Base-by-base conservation (phyloP, 2,888 invertebrate species). In the Megalurothrips usitatus region DNA sequence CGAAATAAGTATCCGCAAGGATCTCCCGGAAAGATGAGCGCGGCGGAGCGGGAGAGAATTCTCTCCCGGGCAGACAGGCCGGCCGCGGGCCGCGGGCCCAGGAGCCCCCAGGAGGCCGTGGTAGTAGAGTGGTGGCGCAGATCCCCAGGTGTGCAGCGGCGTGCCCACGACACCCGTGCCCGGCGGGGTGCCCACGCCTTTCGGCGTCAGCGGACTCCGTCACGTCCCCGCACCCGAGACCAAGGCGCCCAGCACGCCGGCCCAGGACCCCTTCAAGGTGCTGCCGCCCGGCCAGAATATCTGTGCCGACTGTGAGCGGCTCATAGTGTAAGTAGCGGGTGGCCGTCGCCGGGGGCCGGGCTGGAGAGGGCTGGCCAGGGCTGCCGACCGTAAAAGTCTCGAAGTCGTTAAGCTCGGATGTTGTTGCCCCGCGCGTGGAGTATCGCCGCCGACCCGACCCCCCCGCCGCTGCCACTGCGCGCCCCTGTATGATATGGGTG, bases 251-350 rank as follows among this genome's bases (percentile, higher is more conserved):
- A 89, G 91, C 86, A 88, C 90, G 84, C 91, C 92, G 85, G 88
- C 89, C 85, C 87, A 87, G 83, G 82, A 82, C 23, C 82, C 81
- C 28, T 26, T 80, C 52, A 84, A 85, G 79, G 94, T 93, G 86
- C 90, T 95, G 85, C 94, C 94, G 85, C 92, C 95, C 85, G 94
- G 95, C 86, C 96, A 96, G 89, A 96, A 96, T 90, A 94, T 96
- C 89, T 99, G 99, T 91, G 95, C 95, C 85, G 97, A 97, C 87
- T 99, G 99, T 91, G 97, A 97, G 88, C 93, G 97, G 86, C 93
- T 97, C 87, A 97, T 98, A 89, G 95, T 96, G 98, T 98, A 94
- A 96, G 97, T 94, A 87, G 80, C 78, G 68, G 23, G 23, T 1
- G 23, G 10, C 14, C n/a, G 80, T 12, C 48, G 58, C 52, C 23